These are phyloP conservation scores for Gavia stellata DNA, from an alignment of 2,113 vertebrate genomes.

Conservation along the genomic window DNA sequence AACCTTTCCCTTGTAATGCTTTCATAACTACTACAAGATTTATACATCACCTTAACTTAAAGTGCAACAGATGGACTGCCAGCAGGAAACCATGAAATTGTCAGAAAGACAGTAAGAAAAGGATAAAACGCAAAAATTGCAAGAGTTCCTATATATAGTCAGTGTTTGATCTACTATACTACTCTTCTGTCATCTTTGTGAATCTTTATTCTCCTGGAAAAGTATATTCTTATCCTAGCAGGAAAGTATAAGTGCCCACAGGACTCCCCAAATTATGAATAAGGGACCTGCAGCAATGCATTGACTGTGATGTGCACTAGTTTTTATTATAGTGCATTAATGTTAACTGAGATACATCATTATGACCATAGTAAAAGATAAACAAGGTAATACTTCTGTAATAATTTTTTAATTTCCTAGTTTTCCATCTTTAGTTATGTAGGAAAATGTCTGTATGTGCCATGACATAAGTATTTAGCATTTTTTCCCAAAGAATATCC, in stretches of 20 bases:
- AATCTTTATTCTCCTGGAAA: neutral
- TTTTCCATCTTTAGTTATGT: neutral
- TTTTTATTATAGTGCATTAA: neutral
- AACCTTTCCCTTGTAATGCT: neutral
- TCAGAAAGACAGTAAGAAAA: slow-evolving; percentile 14
- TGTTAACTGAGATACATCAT: neutral
- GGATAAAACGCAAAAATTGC: neutral
- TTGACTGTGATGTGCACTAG: neutral
- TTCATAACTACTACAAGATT: slow-evolving; percentile 1
- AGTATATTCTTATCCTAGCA: neutral
- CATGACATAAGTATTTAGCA: neutral
- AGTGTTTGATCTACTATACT: neutral
- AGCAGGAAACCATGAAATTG: slow-evolving; percentile 1
- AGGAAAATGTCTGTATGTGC: neutral
- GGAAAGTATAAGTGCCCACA: neutral
- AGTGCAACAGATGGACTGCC: slow-evolving; percentile 23
- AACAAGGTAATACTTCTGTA: neutral
- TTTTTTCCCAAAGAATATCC: neutral
- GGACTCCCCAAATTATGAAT: neutral
- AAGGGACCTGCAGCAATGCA: neutral
- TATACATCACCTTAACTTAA: neutral
- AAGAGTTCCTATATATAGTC: neutral
- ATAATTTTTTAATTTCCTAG: neutral
- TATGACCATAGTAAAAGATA: neutral
- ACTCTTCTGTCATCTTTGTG: slow-evolving; percentile 24